phyloP scores from a whole-genome alignment of 2,113 vertebrate species.

The Eulemur rufifrons region DNA sequence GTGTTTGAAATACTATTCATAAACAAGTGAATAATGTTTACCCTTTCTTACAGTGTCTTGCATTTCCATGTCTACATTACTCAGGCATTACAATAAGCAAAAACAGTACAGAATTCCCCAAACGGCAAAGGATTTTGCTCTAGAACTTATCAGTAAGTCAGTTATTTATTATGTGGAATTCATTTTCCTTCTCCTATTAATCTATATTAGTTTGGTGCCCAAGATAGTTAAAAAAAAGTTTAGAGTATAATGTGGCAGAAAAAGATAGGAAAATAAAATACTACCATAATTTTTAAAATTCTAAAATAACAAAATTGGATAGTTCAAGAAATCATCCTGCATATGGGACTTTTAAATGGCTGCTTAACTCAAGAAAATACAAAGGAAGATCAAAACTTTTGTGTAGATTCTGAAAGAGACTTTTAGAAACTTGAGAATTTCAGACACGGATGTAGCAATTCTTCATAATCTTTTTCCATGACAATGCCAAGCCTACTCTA shows the following conservation, averaged over 20 bases:
- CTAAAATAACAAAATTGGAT: not conserved
- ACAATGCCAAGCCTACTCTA: not conserved
- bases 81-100: not conserved
- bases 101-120: not conserved
- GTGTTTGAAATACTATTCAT: not conserved
- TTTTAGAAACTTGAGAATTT: not conserved
- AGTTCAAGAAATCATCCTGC: not conserved
- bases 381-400: slow-evolving; percentile 1
- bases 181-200: not conserved
- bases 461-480: not conserved
- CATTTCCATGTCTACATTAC: not conserved
- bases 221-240: slow-evolving; percentile 7
- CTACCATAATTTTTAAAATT: not conserved
- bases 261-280: slow-evolving; percentile 41
- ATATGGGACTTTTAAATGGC: not conserved
- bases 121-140: not conserved
- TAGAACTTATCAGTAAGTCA: not conserved
- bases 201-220: not conserved
- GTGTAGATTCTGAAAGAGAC: not conserved
- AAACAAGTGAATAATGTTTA: not conserved
- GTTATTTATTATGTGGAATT: not conserved
- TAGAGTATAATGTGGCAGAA: not conserved
- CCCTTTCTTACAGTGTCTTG: not conserved
- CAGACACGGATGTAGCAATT: not conserved
- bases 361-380: not conserved